phyloP scores from a whole-genome alignment of 2,797 vertebrate genomes.

The Artibeus lituratus region DNA sequence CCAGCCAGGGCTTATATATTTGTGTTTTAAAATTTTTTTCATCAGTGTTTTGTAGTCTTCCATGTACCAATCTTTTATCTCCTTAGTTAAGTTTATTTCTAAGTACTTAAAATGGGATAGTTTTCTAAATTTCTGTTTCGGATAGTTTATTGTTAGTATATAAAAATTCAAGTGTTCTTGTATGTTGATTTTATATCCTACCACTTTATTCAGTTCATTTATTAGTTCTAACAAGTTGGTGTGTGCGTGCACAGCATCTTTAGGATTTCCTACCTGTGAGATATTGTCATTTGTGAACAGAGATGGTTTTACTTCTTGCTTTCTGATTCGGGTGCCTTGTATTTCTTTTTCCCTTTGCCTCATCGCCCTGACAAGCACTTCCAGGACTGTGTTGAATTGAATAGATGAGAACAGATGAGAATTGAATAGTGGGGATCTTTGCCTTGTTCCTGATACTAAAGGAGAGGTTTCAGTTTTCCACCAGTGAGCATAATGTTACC shows the following conservation, averaged over 20 bases:
- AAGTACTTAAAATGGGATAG: neutral
- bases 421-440: neutral
- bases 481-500: neutral
- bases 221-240: neutral
- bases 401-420: neutral
- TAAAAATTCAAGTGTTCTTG: neutral
- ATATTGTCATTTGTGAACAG: neutral
- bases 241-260: neutral
- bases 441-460: neutral
- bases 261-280: neutral
- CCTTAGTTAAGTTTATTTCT: neutral
- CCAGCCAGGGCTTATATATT: no score
- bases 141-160: neutral
- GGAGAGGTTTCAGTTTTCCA: neutral
- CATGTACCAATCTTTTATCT: neutral
- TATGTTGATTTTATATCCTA: neutral
- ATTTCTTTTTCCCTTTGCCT: neutral
- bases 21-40: no score
- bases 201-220: neutral
- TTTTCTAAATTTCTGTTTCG: neutral
- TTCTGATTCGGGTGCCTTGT: neutral
- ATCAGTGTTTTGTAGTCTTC: neutral
- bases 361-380: neutral
- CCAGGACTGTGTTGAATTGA: neutral
- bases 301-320: neutral